Evolutionary conservation across 1,140 invertebrate species (phyloP).

Genomic region (Drosophila tristis): DNA sequence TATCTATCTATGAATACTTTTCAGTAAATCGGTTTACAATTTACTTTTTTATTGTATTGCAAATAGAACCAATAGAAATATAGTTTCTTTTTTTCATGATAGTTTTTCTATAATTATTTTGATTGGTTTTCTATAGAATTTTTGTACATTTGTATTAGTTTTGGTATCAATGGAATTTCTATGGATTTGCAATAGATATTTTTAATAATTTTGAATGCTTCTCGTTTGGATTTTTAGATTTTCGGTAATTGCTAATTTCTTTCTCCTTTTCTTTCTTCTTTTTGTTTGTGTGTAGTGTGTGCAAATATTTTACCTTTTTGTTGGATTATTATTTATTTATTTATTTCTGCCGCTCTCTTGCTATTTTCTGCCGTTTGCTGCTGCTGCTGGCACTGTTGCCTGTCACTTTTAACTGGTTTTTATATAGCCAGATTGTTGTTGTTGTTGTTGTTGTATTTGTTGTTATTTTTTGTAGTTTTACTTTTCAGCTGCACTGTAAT

Average conservation of each 20-base stretch:
- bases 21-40: constrained; percentile 48
- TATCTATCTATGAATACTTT: constrained; percentile 16
- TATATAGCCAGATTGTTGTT: constrained; percentile 6
- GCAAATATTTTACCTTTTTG: constrained; percentile 63
- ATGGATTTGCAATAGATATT: constrained; percentile 5
- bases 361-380: constrained; percentile 6
- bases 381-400: constrained; percentile 38
- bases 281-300: constrained; percentile 22
- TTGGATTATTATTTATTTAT: constrained; percentile 27
- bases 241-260: constrained; percentile 21
- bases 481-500: constrained; percentile 78
- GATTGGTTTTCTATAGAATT: constrained; percentile 2
- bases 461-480: constrained; percentile 58
- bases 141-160: not conserved
- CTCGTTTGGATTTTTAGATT: constrained; percentile 5
- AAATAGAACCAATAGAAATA: too few species aligned
- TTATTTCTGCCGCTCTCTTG: constrained; percentile 35
- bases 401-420: constrained; percentile 81
- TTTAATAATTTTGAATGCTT: not conserved
- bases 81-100: not conserved
- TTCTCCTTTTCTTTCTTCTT: constrained; percentile 12
- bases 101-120: not conserved
- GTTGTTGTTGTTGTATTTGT: constrained; percentile 40
- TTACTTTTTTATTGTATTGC: constrained; percentile 9
- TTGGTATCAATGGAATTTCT: constrained; percentile 9